Evolutionary conservation across 1,140 invertebrate genomes (phyloP), one percentile per base, ranked within the genome.

Genomic region (Aphaenogaster ashmeadi): DNA sequence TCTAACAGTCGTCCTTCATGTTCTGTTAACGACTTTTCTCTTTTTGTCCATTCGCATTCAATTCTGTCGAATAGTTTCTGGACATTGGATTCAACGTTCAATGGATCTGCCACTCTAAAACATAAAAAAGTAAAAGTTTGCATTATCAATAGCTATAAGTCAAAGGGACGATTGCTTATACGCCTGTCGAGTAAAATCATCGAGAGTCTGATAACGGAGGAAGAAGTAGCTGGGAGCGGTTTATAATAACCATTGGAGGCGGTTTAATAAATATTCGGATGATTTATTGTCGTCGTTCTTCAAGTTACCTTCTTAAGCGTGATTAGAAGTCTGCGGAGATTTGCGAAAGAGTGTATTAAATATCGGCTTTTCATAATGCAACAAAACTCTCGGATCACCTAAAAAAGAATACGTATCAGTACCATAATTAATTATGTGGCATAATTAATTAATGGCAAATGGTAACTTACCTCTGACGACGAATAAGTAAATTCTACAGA

Each of bases 71-170:
- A 38, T 21, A 7, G 2, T 74, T 67, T 84, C 15, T 27, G 15
- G 6, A 54, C 9, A 58, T 75, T 85, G 52, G 33, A 87, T 27
- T 90, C 88, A 5, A 91, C 72, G 52, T 90, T 87, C 18, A 92
- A 62, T 0, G 88, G 91, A 67, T 93, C 89, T 9, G 66, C 15
- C 13, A 54, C 1, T 21, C 92, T 93, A 92, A 87, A 93, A 93
- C 92, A 93, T 36, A 86, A 77, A 86, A 87, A 41, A 60, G 2
- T 0, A 72, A 38, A 11, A 21, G 1, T 62, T 62, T 8, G 13
- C 36, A 72, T 90, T 90, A 90, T 36, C 9, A 11, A 75, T 50
- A 56, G n/a, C 5, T 52, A 41, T 44, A 56, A 81, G 38, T 44
- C 36, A 8, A 71, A 21, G 21, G 6, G 7, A 44, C 3, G 15